Percentiles rank a stretch among this genome's conserved stretches.
Evolutionary conservation across 2,888 invertebrate species (phyloP).

Genomic region (Caenorhabditis japonica): DNA sequence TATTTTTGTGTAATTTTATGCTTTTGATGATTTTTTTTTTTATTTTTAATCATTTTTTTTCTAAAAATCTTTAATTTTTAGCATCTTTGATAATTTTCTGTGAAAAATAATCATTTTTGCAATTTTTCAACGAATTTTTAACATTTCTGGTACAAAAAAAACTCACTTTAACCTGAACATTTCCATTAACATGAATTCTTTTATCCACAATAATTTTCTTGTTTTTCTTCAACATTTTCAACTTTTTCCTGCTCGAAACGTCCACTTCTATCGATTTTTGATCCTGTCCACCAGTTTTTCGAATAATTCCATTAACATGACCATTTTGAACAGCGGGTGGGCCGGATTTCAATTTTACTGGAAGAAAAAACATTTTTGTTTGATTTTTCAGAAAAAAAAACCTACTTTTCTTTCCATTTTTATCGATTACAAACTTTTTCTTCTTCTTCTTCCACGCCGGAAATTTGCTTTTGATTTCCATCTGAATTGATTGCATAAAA

Average conservation of each 20-base stretch:
- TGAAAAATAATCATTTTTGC: not conserved
- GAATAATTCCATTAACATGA: slow-evolving; percentile 1
- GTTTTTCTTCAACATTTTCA: slow-evolving; percentile 15
- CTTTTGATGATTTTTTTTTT: not conserved
- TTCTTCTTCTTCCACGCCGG: slow-evolving; percentile 48
- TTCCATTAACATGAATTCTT: not conserved
- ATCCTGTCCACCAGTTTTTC: slow-evolving; percentile 23
- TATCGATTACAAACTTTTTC: slow-evolving; percentile 13
- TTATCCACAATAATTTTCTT: slow-evolving; percentile 10
- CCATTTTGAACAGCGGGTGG: not conserved
- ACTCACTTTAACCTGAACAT: slow-evolving; percentile 16
- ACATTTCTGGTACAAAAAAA: not conserved
- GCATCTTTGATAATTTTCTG: not conserved
- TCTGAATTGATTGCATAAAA: slow-evolving; percentile 3
- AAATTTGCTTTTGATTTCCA: slow-evolving; percentile 46
- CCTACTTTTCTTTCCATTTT: slow-evolving; percentile 20
- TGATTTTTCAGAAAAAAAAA: no score
- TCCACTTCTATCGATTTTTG: not conserved
- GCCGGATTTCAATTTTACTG: slow-evolving; percentile 12
- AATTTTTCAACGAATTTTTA: not conserved
- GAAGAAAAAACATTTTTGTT: no score
- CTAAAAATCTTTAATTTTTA: not conserved
- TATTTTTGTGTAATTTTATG: not conserved
- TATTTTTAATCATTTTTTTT: not conserved
- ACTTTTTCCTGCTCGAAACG: slow-evolving; percentile 1